Percentiles rank a stretch among this genome's conserved stretches.
Evolutionary conservation across 1,140 invertebrate genomes (phyloP).

Genomic region (Drosophila nigrodunni): DNA sequence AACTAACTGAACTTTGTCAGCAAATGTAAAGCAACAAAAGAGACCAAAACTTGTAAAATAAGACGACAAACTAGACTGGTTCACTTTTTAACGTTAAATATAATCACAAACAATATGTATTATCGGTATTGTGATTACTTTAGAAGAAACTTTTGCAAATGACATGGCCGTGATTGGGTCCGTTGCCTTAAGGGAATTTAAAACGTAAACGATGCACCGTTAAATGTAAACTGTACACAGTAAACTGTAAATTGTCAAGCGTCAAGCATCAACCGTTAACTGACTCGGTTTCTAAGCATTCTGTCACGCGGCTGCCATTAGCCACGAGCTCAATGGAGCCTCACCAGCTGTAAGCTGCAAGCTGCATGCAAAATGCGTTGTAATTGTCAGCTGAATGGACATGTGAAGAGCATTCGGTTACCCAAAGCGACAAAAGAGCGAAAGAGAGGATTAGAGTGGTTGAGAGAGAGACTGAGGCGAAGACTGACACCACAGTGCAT

Average conservation of each 20-base stretch:
- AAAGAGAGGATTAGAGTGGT: neutral
- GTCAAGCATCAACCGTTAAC: neutral
- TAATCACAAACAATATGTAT: no score
- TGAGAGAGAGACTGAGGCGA: neutral
- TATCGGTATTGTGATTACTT: conserved; percentile 19
- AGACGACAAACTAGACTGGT: neutral
- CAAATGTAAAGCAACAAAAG: neutral
- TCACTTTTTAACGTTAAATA: conserved; percentile 17
- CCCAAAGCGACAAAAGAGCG: conserved; percentile 2
- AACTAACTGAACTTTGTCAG: neutral
- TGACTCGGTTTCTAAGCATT: conserved; percentile 38
- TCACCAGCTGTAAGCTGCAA: conserved; percentile 61
- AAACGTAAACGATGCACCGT: neutral
- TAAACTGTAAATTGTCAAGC: neutral
- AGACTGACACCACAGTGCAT: conserved; percentile 11
- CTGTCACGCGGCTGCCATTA: conserved; percentile 66
- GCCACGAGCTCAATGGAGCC: conserved; percentile 58
- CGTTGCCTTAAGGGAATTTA: conserved; percentile 12
- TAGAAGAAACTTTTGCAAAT: conserved; percentile 20
- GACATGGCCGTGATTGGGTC: conserved; percentile 13
- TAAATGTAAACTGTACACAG: neutral
- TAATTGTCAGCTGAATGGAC: conserved; percentile 74
- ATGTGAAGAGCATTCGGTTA: conserved; percentile 39
- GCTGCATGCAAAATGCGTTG: conserved; percentile 62
- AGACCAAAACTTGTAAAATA: conserved; percentile 1